Conservation (phyloP, 2,888 invertebrate genomes). For the Epinotia brunnichana region DNA sequence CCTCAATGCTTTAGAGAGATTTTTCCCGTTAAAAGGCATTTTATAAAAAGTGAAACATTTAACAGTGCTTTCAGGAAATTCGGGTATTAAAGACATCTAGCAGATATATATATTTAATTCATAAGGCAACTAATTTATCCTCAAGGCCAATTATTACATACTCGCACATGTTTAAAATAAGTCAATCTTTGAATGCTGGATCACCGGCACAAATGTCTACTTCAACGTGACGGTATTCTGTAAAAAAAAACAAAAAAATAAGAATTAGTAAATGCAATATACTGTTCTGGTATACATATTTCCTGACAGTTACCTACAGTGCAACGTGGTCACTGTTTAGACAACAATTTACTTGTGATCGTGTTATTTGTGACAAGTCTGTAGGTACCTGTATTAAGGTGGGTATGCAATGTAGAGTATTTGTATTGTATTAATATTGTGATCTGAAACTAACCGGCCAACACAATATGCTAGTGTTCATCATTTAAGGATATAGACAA, state of each 20-base stretch:
- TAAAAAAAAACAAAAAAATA: background rate
- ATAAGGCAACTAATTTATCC: background rate
- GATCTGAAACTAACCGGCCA: background rate
- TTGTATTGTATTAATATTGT: too few species aligned
- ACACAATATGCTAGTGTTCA: background rate
- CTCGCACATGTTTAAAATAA: background rate
- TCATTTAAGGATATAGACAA: background rate
- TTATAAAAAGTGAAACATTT: background rate
- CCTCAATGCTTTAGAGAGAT: background rate
- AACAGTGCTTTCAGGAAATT: background rate
- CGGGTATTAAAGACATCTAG: background rate
- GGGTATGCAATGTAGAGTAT: too few species aligned
- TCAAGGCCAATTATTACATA: background rate
- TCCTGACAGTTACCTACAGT: background rate
- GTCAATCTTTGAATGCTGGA: slow-evolving; percentile 1
- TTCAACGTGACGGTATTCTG: slow-evolving; percentile 32
- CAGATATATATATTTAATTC: background rate
- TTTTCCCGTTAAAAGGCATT: background rate
- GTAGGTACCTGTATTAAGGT: too few species aligned
- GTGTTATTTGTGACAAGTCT: too few species aligned
- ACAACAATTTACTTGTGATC: background rate
- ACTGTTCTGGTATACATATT: background rate
- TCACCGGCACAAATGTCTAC: slow-evolving; percentile 22
- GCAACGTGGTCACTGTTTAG: background rate
- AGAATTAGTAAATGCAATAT: background rate